Evolutionary conservation across 2,113 vertebrate species (phyloP).

Genomic region (Macaca nemestrina): DNA sequence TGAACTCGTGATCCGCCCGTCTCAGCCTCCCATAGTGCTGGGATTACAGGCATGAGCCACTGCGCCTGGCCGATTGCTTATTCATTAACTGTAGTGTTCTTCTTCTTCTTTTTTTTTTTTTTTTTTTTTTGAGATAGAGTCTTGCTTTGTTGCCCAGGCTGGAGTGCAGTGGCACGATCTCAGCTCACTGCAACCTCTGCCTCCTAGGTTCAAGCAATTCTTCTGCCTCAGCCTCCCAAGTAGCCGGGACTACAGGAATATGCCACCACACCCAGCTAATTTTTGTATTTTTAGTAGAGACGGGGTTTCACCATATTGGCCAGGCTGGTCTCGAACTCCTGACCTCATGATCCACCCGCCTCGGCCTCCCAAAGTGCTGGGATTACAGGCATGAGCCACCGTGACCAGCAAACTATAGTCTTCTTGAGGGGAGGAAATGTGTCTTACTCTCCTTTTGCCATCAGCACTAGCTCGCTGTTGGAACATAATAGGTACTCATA

Average conservation of each 20-base stretch:
- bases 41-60: not conserved
- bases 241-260: too few relatives aligned
- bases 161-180: too few relatives aligned
- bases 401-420: not conserved
- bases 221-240: too few relatives aligned
- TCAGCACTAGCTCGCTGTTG: not conserved
- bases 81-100: too few relatives aligned
- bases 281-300: not conserved
- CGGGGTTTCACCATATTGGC: not conserved
- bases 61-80: too few relatives aligned
- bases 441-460: not conserved
- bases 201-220: too few relatives aligned
- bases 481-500: not conserved
- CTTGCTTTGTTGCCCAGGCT: too few relatives aligned
- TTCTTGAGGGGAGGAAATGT: not conserved
- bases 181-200: too few relatives aligned
- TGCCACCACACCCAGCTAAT: not conserved
- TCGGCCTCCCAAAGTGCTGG: not conserved
- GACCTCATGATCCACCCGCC: not conserved
- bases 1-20: not conserved
- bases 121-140: not conserved
- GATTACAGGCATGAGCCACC: not conserved
- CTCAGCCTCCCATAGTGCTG: not conserved
- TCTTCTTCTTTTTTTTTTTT: not conserved
- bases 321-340: not conserved